These are phyloP conservation scores for Siniperca chuatsi DNA, from an alignment of 2,113 vertebrate species.

Conservation along the genomic window DNA sequence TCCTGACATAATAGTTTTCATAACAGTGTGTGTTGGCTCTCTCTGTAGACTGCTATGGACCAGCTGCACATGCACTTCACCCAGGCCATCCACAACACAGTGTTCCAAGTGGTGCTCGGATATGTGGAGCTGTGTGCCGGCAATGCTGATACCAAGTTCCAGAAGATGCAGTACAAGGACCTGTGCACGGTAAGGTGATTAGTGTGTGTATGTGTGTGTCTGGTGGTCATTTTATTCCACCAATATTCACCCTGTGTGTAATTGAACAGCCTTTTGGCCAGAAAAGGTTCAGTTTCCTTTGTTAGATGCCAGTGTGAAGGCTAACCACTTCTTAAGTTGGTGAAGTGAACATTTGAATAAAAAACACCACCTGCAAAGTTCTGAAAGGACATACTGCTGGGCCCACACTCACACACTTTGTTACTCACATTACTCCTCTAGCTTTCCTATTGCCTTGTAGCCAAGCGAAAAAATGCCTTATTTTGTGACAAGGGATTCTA, in stretches of 20 bases:
- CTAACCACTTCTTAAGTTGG: not conserved
- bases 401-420: not conserved
- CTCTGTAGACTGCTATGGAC: conserved; percentile 96
- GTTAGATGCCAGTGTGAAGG: not conserved
- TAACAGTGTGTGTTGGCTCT: conserved; percentile 44
- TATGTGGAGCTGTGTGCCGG: conserved; percentile 98
- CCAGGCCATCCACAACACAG: conserved; percentile 98
- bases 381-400: not conserved
- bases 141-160: conserved; percentile 98
- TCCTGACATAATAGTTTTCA: conserved; percentile 43
- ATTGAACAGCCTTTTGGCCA: not conserved
- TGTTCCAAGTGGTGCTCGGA: conserved; percentile 98
- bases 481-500: conserved; percentile 42
- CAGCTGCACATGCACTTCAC: conserved; percentile 99
- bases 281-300: not conserved
- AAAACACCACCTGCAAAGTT: not conserved
- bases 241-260: not conserved
- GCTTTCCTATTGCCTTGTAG: conserved; percentile 13
- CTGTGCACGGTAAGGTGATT: conserved; percentile 91
- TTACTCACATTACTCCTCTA: not conserved
- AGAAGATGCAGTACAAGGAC: conserved; percentile 98
- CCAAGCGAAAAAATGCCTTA: conserved; percentile 36
- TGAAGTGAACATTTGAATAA: conserved; percentile 9
- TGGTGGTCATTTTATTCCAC: not conserved
- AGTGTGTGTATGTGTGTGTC: not conserved